Evolutionary conservation across 2,113 vertebrate species (phyloP), one percentile per base, ranked within the genome.

Genomic region (Addax nasomaculatus): DNA sequence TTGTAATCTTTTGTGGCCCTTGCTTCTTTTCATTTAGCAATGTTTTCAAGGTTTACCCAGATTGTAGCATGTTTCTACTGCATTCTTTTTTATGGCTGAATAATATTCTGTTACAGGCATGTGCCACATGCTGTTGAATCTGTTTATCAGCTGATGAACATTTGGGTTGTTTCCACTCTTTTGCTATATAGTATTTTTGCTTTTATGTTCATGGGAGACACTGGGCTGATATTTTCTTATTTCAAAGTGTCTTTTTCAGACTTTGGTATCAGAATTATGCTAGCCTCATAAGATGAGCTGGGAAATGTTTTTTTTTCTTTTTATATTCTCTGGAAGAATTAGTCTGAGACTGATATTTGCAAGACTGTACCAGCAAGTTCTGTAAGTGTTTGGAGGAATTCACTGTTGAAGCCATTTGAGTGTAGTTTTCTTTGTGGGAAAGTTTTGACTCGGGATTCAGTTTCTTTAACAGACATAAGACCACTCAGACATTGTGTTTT

Each of bases 261-360:
- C 85, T 93, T 93, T 85, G 47, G 13, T 62, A 49, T 91, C 67
- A 62, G 64, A 97, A 29, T 95, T 93, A 88, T 57, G 23, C 29
- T 49, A 53, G 33, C 94, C 30, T 88, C 4, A 55, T 67, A 94
- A 85, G 87, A 76, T 73, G 7, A 81, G 14, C 80, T 94, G 53
- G 45, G n/a, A 85, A 90, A 36, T 95, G 12, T 70, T 79, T 95
- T n/a, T 95, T n/a, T 92, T 84, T 6, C 17, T 70, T 92, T 96
- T 86, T 94, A 76, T 93, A 39, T 47, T 91, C 17, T 64, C 43
- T 70, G 70, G 1, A 89, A n/a, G n/a, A 92, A 45, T 90, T 79
- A 90, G 85, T 78, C 47, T 89, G 51, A 89, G 70, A 78, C 45
- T 85, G 29, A 53, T 91, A 76, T 43, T 97, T 85, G 36, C 36